Evolutionary conservation across 2,888 invertebrate genomes (phyloP), one percentile per base, ranked within the genome.

Genomic region (Apoderus coryli): DNA sequence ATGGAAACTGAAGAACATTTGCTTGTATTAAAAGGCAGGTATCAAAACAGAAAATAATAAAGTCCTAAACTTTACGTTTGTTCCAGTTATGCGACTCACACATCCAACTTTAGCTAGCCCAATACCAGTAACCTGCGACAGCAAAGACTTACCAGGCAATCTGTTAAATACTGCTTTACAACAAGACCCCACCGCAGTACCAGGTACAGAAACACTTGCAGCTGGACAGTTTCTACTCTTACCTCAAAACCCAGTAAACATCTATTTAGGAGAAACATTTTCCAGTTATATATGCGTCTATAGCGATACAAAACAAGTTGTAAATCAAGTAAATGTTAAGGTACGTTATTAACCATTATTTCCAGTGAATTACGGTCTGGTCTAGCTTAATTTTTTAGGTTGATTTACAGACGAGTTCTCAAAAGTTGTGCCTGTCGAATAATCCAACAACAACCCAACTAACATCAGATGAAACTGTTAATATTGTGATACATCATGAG

Each of bases 231-330:
- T 92, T 54, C 65, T 96, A 48, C 65, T 93, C 33, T 62, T 96
- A 29, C 96, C 96, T 9, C 95, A 95, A 63, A 90, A 86, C 56
- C 95, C 96, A 60, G 95, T 95, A 4, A 95, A 90, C 54, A 93
- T 98, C 46, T 96, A 95, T 57, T 65, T 98, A 25, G 98, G 93
- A 10, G 96, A 98, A 67, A 95, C 92, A 9, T 96, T 98, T 62
- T 86, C 95, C 2, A 92, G 95, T 55, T 95, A 93, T 54, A 79
- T 98, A 35, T 92, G 90, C 60, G 86, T 96, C 31, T 90, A 93
- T 52, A 96, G 96, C 64, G 90, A 93, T 57, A 89, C 90, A 26
- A 72, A 72, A 38, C 79, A 85, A 54, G 61, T 72, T 9, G 89
- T 86, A 13, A 73, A 74, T 46, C 80, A 88, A 60, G 81, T 90